Conservation (phyloP, 2,113 vertebrate genomes). For the Vulpes lagopus region DNA sequence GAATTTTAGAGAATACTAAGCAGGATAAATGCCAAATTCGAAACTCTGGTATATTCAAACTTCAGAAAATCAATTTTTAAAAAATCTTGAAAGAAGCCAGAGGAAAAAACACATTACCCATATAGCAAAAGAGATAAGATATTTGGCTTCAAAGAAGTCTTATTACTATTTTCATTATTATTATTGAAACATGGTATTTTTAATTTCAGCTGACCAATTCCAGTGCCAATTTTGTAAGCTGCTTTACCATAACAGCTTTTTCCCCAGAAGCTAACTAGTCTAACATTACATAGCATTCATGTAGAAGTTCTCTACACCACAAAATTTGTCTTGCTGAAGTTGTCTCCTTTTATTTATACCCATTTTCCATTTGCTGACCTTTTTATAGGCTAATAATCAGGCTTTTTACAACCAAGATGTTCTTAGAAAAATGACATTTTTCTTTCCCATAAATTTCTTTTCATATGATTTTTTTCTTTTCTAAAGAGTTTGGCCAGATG, state of each 20-base stretch:
- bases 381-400: conserved; percentile 55
- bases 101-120: not conserved
- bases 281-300: not conserved
- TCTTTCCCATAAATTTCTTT: conserved; percentile 39
- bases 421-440: conserved; percentile 48
- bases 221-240: not conserved
- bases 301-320: not conserved
- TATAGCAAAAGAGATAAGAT: not conserved
- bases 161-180: not conserved
- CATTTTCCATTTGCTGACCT: conserved; percentile 20
- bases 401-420: conserved; percentile 48
- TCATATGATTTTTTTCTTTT: not conserved
- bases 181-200: not conserved
- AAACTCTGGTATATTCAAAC: not conserved
- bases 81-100: not conserved
- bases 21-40: not conserved
- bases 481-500: not conserved
- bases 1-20: not conserved
- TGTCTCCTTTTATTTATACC: conserved; percentile 51
- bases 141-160: not conserved
- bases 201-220: not conserved
- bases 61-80: not conserved
- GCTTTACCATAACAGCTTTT: not conserved
- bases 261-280: not conserved
- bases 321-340: not conserved